Conservation (phyloP, 2,797 vertebrate genomes). For the Scolopax rusticola region DNA sequence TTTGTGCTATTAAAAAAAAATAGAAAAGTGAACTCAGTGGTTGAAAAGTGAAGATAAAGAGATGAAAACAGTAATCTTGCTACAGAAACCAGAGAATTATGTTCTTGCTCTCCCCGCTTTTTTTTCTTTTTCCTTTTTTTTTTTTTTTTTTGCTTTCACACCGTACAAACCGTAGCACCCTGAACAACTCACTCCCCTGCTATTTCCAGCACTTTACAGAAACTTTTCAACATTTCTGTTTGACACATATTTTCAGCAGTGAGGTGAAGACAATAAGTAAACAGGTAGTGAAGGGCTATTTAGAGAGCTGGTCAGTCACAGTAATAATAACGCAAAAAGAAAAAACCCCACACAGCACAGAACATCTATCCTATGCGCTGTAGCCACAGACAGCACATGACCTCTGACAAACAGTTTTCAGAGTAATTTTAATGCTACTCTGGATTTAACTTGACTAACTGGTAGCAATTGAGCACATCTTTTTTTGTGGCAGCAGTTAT, state of each 20-base stretch:
- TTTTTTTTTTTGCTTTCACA: slow-evolving; percentile 77
- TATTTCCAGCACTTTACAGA: slow-evolving; percentile 86
- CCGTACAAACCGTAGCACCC: slow-evolving; percentile 81
- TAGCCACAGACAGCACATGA: slow-evolving; percentile 83
- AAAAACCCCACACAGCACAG: slow-evolving; percentile 71
- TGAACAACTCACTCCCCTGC: slow-evolving; percentile 82
- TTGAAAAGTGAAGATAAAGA: slow-evolving; percentile 84
- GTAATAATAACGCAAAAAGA: slow-evolving; percentile 79
- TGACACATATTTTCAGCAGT: slow-evolving; percentile 84
- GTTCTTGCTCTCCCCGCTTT: slow-evolving; percentile 71
- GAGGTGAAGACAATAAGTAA: slow-evolving; percentile 87
- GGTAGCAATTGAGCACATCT: slow-evolving; percentile 89
- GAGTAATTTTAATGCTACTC: slow-evolving; percentile 91
- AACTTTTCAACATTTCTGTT: slow-evolving; percentile 85
- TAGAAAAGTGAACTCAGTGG: slow-evolving; percentile 80
- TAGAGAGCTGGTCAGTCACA: slow-evolving; percentile 84
- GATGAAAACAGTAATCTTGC: slow-evolving; percentile 88
- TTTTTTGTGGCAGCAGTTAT: slow-evolving; percentile 91
- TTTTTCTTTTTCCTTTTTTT: neutral
- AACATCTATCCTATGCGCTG: slow-evolving; percentile 81
- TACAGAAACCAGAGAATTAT: slow-evolving; percentile 85
- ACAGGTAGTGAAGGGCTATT: slow-evolving; percentile 84
- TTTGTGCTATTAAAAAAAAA: slow-evolving; percentile 82
- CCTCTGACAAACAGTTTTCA: slow-evolving; percentile 90
- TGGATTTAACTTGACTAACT: slow-evolving; percentile 92